Percentiles rank a stretch among this genome's conserved stretches.
These are phyloP conservation scores for Halesus radiatus DNA, from an alignment of 1,140 invertebrate genomes.

Conservation along the genomic window DNA sequence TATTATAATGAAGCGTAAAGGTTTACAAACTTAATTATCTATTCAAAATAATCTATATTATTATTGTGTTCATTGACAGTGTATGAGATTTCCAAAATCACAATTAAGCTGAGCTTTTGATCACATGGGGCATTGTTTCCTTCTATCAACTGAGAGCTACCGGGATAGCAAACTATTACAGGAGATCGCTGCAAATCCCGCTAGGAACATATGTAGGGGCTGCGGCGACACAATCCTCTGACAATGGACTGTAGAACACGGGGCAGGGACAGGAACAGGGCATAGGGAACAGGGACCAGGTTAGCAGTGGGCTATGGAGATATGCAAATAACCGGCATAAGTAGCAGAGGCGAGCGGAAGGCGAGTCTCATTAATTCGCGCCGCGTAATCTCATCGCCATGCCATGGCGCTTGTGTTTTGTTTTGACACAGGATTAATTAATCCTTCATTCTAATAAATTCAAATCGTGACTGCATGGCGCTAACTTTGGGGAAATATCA, in stretches of 20 bases:
- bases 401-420: slow-evolving; percentile 46
- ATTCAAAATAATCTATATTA: too few relatives aligned
- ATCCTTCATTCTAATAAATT: slow-evolving; percentile 52
- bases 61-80: too few relatives aligned
- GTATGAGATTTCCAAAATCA: too few relatives aligned
- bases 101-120: too few relatives aligned
- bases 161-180: slow-evolving; percentile 2
- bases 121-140: neutral
- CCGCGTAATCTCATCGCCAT: slow-evolving; percentile 52
- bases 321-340: slow-evolving; percentile 34
- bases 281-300: neutral
- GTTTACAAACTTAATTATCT: too few relatives aligned
- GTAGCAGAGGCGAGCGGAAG: slow-evolving; percentile 18
- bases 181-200: slow-evolving; percentile 8
- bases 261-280: too few relatives aligned
- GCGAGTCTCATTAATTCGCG: slow-evolving; percentile 55
- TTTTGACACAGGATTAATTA: slow-evolving; percentile 57
- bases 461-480: slow-evolving; percentile 38
- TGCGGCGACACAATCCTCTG: slow-evolving; percentile 29
- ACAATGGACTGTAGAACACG: neutral
- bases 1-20: too few relatives aligned
- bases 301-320: neutral
- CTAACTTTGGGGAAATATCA: slow-evolving; percentile 8
- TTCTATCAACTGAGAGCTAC: neutral
- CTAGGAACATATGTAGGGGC: slow-evolving; percentile 11